Conservation (phyloP, 2,113 vertebrate species). For the Nibea coibor region DNA sequence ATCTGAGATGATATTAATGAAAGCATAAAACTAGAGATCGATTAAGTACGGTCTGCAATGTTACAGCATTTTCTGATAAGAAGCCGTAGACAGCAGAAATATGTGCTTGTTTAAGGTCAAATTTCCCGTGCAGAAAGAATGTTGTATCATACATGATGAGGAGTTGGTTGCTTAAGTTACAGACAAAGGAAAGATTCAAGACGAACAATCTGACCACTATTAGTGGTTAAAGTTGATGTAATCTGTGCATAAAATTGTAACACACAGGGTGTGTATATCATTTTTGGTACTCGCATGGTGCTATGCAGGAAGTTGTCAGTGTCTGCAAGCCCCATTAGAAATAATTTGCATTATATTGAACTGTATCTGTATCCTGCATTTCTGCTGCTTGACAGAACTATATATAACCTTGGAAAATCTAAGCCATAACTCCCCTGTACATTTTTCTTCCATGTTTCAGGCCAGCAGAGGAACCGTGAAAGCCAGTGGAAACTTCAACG, state of each 20-base stretch:
- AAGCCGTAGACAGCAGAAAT: neutral
- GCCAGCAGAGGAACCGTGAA: constrained; percentile 88
- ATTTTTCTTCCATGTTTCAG: constrained; percentile 65
- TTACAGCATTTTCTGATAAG: neutral
- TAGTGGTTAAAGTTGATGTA: neutral
- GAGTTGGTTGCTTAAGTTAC: neutral
- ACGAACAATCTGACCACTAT: neutral
- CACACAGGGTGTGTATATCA: neutral
- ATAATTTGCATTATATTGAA: neutral
- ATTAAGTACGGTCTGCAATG: neutral
- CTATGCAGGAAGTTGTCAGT: neutral
- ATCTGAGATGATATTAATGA: neutral
- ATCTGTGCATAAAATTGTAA: neutral
- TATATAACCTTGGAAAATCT: neutral
- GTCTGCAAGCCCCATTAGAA: neutral
- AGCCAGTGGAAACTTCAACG: constrained; percentile 87
- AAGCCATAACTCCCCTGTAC: neutral
- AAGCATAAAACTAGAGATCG: neutral
- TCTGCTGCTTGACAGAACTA: no score
- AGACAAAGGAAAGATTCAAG: neutral
- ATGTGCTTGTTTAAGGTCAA: neutral
- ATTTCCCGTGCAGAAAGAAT: neutral
- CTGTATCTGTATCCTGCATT: neutral
- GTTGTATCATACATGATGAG: no score
- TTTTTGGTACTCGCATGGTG: neutral